phyloP scores from a whole-genome alignment of 2,113 vertebrate species.

The Passer domesticus region DNA sequence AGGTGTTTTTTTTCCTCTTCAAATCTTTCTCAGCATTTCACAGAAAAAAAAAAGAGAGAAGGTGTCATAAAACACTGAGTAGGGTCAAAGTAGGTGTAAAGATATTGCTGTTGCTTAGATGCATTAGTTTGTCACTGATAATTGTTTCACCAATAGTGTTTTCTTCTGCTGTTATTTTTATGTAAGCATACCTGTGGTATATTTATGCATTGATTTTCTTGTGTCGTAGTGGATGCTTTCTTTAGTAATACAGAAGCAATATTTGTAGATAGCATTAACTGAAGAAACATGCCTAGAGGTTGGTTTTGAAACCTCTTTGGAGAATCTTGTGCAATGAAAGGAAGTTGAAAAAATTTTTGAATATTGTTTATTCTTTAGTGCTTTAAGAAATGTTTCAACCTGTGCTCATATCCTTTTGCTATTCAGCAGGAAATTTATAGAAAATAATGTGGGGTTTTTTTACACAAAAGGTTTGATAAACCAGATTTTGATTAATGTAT shows the following conservation, averaged over 20 bases:
- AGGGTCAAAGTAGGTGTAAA: neutral
- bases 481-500: neutral
- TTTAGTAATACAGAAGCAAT: neutral
- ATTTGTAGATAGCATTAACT: neutral
- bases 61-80: neutral
- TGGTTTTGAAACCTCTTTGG: neutral
- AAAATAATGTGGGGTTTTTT: neutral
- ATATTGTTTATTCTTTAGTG: neutral
- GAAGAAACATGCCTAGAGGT: neutral
- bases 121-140: neutral
- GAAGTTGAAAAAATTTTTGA: neutral
- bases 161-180: neutral
- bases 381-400: neutral
- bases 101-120: neutral
- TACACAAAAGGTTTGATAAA: neutral
- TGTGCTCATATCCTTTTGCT: neutral
- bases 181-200: neutral
- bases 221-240: neutral
- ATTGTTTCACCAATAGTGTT: neutral
- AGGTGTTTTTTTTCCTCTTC: neutral
- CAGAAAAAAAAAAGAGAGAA: neutral
- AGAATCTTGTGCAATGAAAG: neutral
- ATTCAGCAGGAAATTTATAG: neutral
- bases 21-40: neutral
- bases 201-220: slow-evolving; percentile 6